Evolutionary conservation across 2,797 vertebrate genomes (phyloP).

Genomic region (Eupleurogrammus muticus): DNA sequence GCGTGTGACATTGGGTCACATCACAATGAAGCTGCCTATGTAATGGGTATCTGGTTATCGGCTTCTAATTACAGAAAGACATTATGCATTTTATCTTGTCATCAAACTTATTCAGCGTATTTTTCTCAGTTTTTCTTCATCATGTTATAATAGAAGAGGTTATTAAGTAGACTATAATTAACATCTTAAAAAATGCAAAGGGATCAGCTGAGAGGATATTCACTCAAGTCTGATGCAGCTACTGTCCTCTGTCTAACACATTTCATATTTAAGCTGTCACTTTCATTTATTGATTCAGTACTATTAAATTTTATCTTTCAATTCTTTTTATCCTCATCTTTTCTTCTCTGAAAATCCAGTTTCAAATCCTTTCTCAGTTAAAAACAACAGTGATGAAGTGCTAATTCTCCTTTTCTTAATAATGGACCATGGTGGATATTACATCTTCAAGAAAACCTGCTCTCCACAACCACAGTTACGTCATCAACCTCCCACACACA

Average conservation of each 20-base stretch:
- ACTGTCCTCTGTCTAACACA: neutral
- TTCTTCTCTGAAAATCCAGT: neutral
- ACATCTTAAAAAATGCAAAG: neutral
- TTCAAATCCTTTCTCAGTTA: conserved; percentile 5
- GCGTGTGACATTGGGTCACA: conserved; percentile 10
- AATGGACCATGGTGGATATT: neutral
- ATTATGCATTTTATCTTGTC: neutral
- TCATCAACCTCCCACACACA: neutral
- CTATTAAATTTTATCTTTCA: neutral
- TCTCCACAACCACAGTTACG: neutral
- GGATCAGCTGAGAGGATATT: neutral
- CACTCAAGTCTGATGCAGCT: neutral
- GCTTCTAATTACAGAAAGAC: neutral
- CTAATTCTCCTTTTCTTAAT: neutral
- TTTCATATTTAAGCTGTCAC: neutral
- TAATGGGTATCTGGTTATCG: conserved; percentile 4
- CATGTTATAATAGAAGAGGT: neutral
- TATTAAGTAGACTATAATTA: neutral
- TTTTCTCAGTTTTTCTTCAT: neutral
- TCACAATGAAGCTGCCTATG: conserved; percentile 8
- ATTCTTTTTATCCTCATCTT: neutral
- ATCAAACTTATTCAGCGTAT: neutral
- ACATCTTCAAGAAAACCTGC: conserved; percentile 3
- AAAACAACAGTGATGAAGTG: neutral
- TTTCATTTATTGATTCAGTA: neutral